Percentiles rank a stretch among this genome's conserved stretches.
Conservation (phyloP, 2,797 vertebrate species). For the Brachyrhaphis roseni region DNA sequence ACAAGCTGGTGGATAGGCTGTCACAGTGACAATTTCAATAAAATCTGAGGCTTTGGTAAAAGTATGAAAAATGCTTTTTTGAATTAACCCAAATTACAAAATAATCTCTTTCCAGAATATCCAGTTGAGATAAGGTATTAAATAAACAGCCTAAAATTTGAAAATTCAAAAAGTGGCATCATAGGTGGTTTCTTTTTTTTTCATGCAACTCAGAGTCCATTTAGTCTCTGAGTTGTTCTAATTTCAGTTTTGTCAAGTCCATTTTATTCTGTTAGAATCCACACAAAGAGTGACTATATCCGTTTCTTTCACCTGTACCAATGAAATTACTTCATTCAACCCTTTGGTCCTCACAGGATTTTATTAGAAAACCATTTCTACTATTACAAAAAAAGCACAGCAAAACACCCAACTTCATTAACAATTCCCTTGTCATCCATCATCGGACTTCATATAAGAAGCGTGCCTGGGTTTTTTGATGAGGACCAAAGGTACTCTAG, state of each 20-base stretch:
- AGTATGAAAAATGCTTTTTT: constrained; percentile 30
- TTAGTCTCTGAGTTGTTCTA: constrained; percentile 66
- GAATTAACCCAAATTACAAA: constrained; percentile 27
- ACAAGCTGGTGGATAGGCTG: constrained; percentile 30
- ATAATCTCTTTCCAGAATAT: constrained; percentile 15
- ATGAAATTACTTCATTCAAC: constrained; percentile 68
- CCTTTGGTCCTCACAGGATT: constrained; percentile 49
- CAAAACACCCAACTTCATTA: constrained; percentile 41
- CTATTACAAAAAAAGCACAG: constrained; percentile 8
- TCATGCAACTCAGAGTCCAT: too few species aligned
- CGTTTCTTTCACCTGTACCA: constrained; percentile 55
- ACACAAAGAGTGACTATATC: constrained; percentile 65
- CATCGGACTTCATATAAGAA: constrained; percentile 53
- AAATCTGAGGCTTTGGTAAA: constrained; percentile 13
- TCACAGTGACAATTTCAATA: constrained; percentile 31
- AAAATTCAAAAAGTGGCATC: constrained; percentile 15
- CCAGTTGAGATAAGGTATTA: constrained; percentile 22
- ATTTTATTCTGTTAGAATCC: constrained; percentile 69
- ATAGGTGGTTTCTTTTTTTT: constrained; percentile 44
- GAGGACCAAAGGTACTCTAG: constrained; percentile 46
- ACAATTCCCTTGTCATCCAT: constrained; percentile 78
- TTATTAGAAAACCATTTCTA: constrained; percentile 49
- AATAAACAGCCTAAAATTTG: constrained; percentile 35
- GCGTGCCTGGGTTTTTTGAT: constrained; percentile 55
- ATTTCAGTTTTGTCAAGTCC: constrained; percentile 70